A percentile compares a stretch with the other conserved stretches of the same genome.
Evolutionary conservation across 2,888 invertebrate genomes (phyloP).

Genomic region (Diabrotica balteata): DNA sequence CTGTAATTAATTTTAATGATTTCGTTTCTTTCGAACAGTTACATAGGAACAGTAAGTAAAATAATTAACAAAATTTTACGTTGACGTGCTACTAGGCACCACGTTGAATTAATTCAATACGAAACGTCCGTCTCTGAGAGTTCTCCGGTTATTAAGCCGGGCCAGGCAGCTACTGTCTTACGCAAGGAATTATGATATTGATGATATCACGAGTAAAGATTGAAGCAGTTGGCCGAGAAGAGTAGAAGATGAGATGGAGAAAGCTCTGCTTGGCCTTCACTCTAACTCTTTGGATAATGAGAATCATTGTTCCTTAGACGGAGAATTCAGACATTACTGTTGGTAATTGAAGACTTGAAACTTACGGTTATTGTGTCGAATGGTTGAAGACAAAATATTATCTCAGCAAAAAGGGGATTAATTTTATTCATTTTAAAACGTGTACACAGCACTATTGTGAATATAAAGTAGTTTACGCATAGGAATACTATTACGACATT

Average conservation of each 20-base stretch:
- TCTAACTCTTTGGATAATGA: conserved; percentile 28
- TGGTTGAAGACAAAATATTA: too few relatives aligned
- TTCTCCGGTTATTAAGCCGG: conserved; percentile 44
- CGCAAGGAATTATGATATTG: conserved; percentile 59
- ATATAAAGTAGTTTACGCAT: too few relatives aligned
- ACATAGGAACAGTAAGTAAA: too few relatives aligned
- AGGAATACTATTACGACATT: too few relatives aligned
- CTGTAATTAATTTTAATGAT: too few relatives aligned
- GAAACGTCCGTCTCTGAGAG: conserved; percentile 31
- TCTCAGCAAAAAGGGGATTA: too few relatives aligned
- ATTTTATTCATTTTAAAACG: too few relatives aligned
- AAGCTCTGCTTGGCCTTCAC: conserved; percentile 31
- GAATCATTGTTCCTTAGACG: conserved; percentile 19
- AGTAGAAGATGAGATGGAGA: conserved; percentile 32
- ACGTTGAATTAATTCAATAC: conserved; percentile 27
- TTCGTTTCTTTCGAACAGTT: too few relatives aligned
- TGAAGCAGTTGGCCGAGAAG: conserved; percentile 35
- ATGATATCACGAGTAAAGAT: conserved; percentile 53
- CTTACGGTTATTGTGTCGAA: too few relatives aligned
- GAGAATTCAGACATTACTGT: conserved; percentile 13
- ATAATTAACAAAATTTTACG: neutral
- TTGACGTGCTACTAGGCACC: conserved; percentile 9
- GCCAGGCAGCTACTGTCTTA: conserved; percentile 55
- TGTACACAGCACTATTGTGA: too few relatives aligned
- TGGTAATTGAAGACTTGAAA: neutral